Evolutionary conservation across 1,140 invertebrate species (phyloP).

Genomic region (Oryctes rhinoceros): DNA sequence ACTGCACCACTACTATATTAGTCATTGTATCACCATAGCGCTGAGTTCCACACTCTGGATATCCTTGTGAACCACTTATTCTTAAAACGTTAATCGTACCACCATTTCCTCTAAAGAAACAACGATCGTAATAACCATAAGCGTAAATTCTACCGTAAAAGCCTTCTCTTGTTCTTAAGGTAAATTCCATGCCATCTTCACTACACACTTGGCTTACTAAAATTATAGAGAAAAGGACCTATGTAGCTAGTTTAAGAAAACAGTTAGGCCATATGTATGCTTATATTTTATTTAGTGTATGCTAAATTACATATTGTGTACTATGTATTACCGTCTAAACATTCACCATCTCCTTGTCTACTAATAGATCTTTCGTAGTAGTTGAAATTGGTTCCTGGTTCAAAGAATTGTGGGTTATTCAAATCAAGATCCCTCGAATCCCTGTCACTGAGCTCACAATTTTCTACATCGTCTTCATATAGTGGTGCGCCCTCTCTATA

Average conservation of each 20-base stretch:
- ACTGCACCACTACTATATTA: conserved; percentile 93
- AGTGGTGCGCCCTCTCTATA: conserved; percentile 66
- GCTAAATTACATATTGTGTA: not conserved
- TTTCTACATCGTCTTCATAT: conserved; percentile 76
- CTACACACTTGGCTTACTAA: conserved; percentile 89
- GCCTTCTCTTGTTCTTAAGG: conserved; percentile 83
- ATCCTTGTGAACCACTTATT: conserved; percentile 87
- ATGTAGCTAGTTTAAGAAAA: not conserved
- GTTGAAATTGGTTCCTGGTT: conserved; percentile 83
- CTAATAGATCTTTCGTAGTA: conserved; percentile 84
- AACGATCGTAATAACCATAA: conserved; percentile 89
- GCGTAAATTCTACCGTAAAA: conserved; percentile 91
- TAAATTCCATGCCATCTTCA: conserved; percentile 94
- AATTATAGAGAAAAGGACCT: conserved; percentile 46
- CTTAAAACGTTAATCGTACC: conserved; percentile 82
- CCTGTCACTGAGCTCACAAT: conserved; percentile 88
- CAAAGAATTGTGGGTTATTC: conserved; percentile 85
- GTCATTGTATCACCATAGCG: conserved; percentile 92
- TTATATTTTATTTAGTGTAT: not conserved
- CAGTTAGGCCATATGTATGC: not conserved
- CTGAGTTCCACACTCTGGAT: conserved; percentile 91
- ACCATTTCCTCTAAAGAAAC: conserved; percentile 90
- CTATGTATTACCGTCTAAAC: conserved; percentile 76
- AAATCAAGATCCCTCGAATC: conserved; percentile 85
- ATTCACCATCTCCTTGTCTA: conserved; percentile 76